Evolutionary conservation across 1,140 invertebrate genomes (phyloP), one percentile per base, ranked within the genome.

Genomic region (Drepana arcuata): DNA sequence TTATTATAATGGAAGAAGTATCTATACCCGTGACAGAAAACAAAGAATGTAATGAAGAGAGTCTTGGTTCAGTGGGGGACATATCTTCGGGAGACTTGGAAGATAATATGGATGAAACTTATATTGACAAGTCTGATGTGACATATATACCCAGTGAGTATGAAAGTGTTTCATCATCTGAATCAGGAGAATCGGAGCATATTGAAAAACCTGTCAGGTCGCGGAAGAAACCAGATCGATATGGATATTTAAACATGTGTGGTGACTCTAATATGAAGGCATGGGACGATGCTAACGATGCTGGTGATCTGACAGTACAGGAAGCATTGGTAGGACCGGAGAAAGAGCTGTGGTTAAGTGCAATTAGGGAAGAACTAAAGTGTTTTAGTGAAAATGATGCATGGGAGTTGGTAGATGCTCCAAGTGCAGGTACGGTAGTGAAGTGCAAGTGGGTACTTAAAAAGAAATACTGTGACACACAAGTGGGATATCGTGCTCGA

Each of bases 391-490:
- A 47, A 25, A 41, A 47, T 24, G 15, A 36, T 32, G 38, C 37
- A 7, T 41, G 44, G 33, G 37, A 47, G 13, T 25, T 34, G 9
- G 34, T 34, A 18, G 27, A 30, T 13, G 26, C 12, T 25, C 34
- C 45, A 25, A 31, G 10, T 31, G n/a, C 18, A 25, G 32, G 16
- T 21, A 37, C 31, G 12, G 26, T 41, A 16, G 45, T 48, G 37
- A 37, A 41, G 14, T 34, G 32, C 7, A 28, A 28, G 31, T 41
- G 34, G 70, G 60, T 79, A 1, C 73, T 60, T n/a, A 66, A 53
- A 43, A 41, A 44, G 4, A 39, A 26, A 10, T 26, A 6, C n/a
- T 26, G 4, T 6, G 24, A 26, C 24, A 26, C 72, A 28, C 40
- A 43, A 28, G 41, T 41, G 18, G 36, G 23, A 40, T 68, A 58